Evolutionary conservation across 2,113 vertebrate genomes (phyloP).

Genomic region (Gulo gulo): DNA sequence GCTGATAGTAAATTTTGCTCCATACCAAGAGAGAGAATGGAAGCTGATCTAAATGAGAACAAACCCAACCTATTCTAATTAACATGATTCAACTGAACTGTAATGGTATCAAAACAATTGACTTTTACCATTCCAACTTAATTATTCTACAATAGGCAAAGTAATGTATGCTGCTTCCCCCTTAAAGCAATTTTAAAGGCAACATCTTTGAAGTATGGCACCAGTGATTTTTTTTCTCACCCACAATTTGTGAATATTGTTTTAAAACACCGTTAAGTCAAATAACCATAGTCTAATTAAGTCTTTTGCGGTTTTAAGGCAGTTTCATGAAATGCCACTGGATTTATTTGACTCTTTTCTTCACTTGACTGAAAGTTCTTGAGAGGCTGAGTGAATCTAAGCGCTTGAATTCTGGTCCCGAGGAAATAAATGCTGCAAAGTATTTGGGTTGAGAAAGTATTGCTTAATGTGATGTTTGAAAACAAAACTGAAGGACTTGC

Average conservation of each 20-base stretch:
- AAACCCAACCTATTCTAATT: conserved; percentile 20
- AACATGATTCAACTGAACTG: conserved; percentile 33
- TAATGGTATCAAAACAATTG: conserved; percentile 41
- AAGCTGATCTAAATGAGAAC: neutral
- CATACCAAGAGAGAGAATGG: neutral
- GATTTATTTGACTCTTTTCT: conserved; percentile 43
- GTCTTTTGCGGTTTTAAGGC: conserved; percentile 27
- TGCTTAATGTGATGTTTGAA: conserved; percentile 6
- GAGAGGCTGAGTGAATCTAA: neutral
- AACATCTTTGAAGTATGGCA: conserved; percentile 14
- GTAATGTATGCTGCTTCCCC: neutral
- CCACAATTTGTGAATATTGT: conserved; percentile 52
- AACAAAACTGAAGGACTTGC: neutral
- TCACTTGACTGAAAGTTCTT: conserved; percentile 46
- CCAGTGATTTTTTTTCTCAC: neutral
- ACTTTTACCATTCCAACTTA: conserved; percentile 43
- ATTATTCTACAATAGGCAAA: conserved; percentile 22
- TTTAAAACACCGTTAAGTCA: conserved; percentile 59
- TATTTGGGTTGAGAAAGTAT: neutral
- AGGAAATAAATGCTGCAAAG: neutral
- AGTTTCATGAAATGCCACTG: conserved; percentile 7
- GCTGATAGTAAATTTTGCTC: neutral
- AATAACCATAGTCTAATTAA: conserved; percentile 56
- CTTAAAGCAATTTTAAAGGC: conserved; percentile 45
- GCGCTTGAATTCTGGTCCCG: neutral